Percentiles rank a stretch among this genome's conserved stretches.
These are phyloP conservation scores for Tetropium fuscum DNA, from an alignment of 2,888 invertebrate species.

Conservation along the genomic window DNA sequence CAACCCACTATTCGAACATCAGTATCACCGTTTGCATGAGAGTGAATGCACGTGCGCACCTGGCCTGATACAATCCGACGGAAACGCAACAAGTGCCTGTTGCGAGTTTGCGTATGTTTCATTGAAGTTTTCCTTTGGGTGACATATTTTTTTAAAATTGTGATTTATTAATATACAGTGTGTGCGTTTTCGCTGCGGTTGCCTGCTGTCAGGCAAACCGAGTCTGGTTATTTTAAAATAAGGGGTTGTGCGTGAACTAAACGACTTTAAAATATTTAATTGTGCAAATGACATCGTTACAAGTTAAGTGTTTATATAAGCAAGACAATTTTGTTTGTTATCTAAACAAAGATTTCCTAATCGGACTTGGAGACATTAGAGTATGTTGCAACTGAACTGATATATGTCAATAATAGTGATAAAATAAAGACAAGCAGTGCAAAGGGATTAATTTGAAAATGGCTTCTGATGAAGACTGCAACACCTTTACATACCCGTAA, in stretches of 20 bases:
- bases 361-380: slow-evolving; percentile 36
- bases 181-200: neutral
- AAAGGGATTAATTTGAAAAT: slow-evolving; percentile 50
- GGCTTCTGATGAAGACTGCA: slow-evolving; percentile 66
- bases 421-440: slow-evolving; percentile 40
- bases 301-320: slow-evolving; percentile 7
- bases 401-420: slow-evolving; percentile 48
- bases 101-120: slow-evolving; percentile 41
- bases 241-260: neutral
- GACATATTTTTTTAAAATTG: neutral
- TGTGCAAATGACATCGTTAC: slow-evolving; percentile 10
- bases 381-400: slow-evolving; percentile 50
- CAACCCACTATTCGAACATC: slow-evolving; percentile 56
- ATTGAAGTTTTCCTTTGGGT: slow-evolving; percentile 17
- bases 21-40: slow-evolving; percentile 55
- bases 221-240: neutral
- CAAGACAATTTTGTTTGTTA: slow-evolving; percentile 5
- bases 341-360: slow-evolving; percentile 46
- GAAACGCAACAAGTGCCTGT: slow-evolving; percentile 50
- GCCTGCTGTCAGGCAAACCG: neutral
- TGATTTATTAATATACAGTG: neutral
- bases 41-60: slow-evolving; percentile 46
- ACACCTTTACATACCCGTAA: slow-evolving; percentile 63
- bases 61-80: slow-evolving; percentile 45
- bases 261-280: neutral